Percentiles rank a stretch among this genome's conserved stretches.
Evolutionary conservation across 2,888 invertebrate species (phyloP).

Genomic region (Noctua comes): DNA sequence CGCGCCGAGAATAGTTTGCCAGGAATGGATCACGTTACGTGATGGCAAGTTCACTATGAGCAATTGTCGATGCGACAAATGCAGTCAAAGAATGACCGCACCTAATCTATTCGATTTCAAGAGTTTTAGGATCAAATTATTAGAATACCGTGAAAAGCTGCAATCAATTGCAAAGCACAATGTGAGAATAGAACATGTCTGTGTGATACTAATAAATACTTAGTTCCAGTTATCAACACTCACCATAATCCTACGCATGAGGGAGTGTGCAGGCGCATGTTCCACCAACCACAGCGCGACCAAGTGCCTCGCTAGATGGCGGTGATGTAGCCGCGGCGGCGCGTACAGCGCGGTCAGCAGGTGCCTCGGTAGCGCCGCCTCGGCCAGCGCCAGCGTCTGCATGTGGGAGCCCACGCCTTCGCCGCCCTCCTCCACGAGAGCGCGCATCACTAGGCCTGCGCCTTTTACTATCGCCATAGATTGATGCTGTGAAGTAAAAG

Average conservation of each 20-base stretch:
- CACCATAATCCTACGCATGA: constrained; percentile 97
- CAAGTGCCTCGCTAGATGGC: constrained; percentile 97
- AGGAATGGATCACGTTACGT: neutral
- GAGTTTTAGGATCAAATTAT: neutral
- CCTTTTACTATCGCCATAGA: constrained; percentile 99
- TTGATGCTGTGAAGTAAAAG: constrained; percentile 92
- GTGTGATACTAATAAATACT: neutral
- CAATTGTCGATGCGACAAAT: neutral
- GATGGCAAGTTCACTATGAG: neutral
- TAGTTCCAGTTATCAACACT: neutral
- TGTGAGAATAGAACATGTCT: neutral
- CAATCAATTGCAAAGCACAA: neutral
- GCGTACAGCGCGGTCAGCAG: constrained; percentile 97
- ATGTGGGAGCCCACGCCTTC: constrained; percentile 97
- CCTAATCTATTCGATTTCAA: neutral
- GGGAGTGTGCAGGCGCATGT: constrained; percentile 96
- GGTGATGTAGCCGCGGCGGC: constrained; percentile 94
- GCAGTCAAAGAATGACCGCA: neutral
- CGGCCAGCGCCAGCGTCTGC: constrained; percentile 98
- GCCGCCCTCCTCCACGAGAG: constrained; percentile 99
- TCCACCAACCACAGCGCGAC: constrained; percentile 99
- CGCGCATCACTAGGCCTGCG: constrained; percentile 98
- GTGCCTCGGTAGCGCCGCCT: constrained; percentile 98
- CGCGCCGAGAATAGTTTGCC: neutral
- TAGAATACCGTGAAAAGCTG: neutral